Conservation (phyloP, 2,888 invertebrate species). For the Smittia aterrima region DNA sequence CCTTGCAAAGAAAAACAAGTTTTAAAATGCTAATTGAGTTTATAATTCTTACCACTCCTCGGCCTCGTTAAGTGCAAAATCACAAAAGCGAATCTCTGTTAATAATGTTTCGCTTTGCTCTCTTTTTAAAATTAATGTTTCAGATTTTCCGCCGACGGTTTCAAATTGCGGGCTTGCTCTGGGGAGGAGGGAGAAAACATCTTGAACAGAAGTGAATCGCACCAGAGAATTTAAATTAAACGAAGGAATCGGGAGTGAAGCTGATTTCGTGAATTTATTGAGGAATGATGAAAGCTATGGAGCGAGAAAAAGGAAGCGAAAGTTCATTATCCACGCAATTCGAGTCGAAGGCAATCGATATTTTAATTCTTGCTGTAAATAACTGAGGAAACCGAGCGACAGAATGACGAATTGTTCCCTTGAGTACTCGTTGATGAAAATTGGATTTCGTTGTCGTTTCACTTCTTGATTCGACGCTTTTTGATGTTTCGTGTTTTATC, state of each 20-base stretch:
- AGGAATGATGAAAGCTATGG: not conserved
- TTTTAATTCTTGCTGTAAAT: constrained; percentile 24
- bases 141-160: constrained; percentile 21
- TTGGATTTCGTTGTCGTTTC: constrained; percentile 12
- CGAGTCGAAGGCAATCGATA: constrained; percentile 32
- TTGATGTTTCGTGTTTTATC: not conserved
- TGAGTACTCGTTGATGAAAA: not conserved
- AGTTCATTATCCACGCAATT: constrained; percentile 28
- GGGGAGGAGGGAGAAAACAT: not conserved
- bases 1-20: not conserved
- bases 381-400: constrained; percentile 10
- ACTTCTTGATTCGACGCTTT: not conserved
- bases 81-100: constrained; percentile 30
- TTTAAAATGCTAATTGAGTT: constrained; percentile 35
- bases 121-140: constrained; percentile 32
- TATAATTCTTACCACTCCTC: constrained; percentile 27
- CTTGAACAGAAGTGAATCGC: constrained; percentile 12
- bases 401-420: not conserved
- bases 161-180: not conserved
- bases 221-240: not conserved
- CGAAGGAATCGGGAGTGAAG: not conserved
- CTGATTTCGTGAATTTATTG: not conserved
- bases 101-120: constrained; percentile 33
- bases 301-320: not conserved
- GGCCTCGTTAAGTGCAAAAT: constrained; percentile 31